Evolutionary conservation across 2,113 vertebrate genomes (phyloP).

Genomic region (Rhynchopsitta pachyrhyncha): DNA sequence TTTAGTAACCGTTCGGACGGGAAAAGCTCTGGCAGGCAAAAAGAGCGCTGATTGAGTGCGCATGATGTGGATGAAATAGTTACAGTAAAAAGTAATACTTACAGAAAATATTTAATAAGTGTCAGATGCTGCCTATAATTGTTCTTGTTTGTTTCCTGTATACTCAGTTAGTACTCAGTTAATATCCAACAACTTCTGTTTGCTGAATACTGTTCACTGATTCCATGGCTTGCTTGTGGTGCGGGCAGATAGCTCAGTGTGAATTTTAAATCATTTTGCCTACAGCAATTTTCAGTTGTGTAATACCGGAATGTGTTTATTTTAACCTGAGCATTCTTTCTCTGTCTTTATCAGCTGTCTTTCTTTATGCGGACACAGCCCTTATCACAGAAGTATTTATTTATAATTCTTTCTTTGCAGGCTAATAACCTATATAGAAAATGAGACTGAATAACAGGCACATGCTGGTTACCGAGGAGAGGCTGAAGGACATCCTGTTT

Average conservation of each 20-base stretch:
- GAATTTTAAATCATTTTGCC: neutral
- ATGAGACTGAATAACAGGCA: neutral
- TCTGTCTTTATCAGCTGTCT: neutral
- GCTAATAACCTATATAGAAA: neutral
- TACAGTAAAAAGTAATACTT: neutral
- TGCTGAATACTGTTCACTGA: neutral
- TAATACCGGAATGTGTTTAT: constrained; percentile 13
- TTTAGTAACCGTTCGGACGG: rapidly evolving
- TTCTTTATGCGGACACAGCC: neutral
- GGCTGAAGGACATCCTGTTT: constrained; percentile 48
- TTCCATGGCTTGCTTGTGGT: neutral
- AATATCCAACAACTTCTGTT: neutral
- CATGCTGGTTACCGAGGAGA: neutral
- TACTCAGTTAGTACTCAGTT: neutral
- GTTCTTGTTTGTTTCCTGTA: neutral
- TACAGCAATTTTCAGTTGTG: neutral
- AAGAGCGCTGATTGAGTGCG: neutral
- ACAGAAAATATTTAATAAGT: neutral
- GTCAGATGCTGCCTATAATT: neutral
- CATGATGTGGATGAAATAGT: neutral
- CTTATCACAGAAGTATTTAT: constrained; percentile 49
- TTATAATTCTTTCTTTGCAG: constrained; percentile 53
- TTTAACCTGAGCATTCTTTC: constrained; percentile 7
- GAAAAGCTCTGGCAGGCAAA: neutral
- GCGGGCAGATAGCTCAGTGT: neutral